These are phyloP conservation scores for Zoanthus sociatus DNA, from an alignment of 92 coral and sea anemone genomes.

Conservation along the genomic window DNA sequence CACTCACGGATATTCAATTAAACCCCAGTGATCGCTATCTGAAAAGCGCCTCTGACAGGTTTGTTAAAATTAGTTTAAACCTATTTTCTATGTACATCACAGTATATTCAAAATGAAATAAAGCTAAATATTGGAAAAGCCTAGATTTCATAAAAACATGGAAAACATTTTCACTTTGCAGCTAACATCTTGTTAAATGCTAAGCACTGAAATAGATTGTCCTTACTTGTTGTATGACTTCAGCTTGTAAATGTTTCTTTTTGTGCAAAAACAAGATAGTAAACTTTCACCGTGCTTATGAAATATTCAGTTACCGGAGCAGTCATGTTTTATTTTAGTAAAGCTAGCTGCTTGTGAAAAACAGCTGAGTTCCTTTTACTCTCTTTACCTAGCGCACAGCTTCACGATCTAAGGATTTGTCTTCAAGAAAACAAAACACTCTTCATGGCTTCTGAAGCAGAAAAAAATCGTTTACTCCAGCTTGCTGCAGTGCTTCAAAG, in stretches of 20 bases:
- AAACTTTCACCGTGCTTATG: too few species aligned
- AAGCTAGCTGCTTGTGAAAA: background rate
- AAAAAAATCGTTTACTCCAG: constrained; percentile 86
- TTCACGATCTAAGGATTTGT: constrained; percentile 69
- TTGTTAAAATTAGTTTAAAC: background rate
- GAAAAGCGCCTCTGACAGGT: constrained; percentile 18
- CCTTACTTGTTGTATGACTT: too few species aligned
- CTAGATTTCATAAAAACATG: too few species aligned
- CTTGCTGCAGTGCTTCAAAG: constrained; percentile 85
- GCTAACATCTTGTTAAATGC: too few species aligned
- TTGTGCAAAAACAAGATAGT: too few species aligned
- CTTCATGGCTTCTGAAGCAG: constrained; percentile 89
- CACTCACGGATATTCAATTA: background rate
- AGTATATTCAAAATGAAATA: too few species aligned
- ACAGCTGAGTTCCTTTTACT: background rate
- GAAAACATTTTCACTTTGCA: too few species aligned
- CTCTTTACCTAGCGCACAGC: constrained; percentile 61
- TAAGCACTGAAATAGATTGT: too few species aligned
- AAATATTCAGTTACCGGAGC: too few species aligned
- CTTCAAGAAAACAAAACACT: constrained; percentile 88
- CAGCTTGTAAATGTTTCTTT: too few species aligned
- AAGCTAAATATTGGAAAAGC: too few species aligned
- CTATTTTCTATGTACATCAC: too few species aligned
- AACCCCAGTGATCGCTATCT: background rate
- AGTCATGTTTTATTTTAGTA: background rate